Conservation (phyloP, 2,113 vertebrate species). For the Thamnophis sirtalis region DNA sequence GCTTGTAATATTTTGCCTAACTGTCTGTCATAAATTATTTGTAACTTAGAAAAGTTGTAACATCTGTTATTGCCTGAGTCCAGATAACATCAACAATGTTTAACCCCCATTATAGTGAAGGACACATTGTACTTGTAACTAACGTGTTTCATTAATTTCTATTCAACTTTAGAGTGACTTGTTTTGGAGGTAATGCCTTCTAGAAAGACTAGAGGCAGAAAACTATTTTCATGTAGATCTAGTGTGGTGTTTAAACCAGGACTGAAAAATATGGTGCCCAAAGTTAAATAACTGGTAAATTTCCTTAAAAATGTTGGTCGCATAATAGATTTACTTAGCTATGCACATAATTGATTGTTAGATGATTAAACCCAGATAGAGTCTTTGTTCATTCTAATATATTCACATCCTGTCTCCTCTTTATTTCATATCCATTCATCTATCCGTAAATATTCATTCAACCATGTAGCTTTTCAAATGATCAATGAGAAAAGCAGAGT, state of each 20-base stretch:
- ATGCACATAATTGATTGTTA: not conserved
- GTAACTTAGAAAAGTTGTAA: not conserved
- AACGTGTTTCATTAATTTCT: not conserved
- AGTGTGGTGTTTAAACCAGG: not conserved
- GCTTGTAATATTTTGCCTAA: not conserved
- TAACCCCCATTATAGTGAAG: not conserved
- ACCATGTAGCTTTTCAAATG: not conserved
- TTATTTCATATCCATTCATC: not conserved
- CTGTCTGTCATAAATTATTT: constrained; percentile 8
- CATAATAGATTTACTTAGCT: not conserved
- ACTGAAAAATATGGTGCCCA: not conserved
- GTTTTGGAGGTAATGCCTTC: not conserved
- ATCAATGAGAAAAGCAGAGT: not conserved
- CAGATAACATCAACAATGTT: not conserved
- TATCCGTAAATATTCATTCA: not conserved
- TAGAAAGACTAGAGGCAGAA: not conserved
- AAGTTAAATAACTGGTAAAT: not conserved
- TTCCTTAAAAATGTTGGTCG: not conserved
- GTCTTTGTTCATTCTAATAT: not conserved
- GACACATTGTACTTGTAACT: not conserved
- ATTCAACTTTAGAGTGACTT: not conserved
- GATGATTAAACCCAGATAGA: not conserved
- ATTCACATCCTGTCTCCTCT: not conserved
- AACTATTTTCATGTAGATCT: not conserved
- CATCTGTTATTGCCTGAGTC: constrained; percentile 6